Percentiles rank a stretch among this genome's conserved stretches.
Evolutionary conservation across 2,797 vertebrate genomes (phyloP).

Genomic region (Dryobates pubescens): DNA sequence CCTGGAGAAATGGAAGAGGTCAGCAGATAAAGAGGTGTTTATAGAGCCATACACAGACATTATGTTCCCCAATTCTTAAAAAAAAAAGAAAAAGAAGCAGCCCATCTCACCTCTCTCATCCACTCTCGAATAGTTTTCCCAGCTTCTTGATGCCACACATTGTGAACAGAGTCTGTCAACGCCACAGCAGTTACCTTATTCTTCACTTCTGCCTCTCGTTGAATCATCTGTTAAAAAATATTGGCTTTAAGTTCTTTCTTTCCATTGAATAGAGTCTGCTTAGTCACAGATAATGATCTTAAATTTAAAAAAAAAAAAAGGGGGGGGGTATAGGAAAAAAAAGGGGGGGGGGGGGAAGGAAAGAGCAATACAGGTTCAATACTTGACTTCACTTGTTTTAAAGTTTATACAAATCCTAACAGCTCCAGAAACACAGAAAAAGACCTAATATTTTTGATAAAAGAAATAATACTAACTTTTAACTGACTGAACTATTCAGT

Average conservation of each 20-base stretch:
- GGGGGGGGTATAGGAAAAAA: too few relatives aligned
- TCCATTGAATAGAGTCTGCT: constrained; percentile 48
- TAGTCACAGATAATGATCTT: constrained; percentile 68
- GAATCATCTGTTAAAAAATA: constrained; percentile 90
- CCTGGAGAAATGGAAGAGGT: background rate
- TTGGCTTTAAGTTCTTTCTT: constrained; percentile 50
- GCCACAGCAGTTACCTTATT: constrained; percentile 92
- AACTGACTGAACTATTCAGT: constrained; percentile 67
- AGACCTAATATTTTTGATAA: constrained; percentile 53
- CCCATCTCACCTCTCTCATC: constrained; percentile 91
- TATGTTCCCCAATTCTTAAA: background rate
- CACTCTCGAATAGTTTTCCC: constrained; percentile 93
- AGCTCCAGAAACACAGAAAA: constrained; percentile 62
- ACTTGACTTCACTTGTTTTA: constrained; percentile 60
- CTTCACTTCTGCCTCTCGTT: constrained; percentile 92
- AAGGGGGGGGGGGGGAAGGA: background rate
- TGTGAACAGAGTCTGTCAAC: constrained; percentile 96
- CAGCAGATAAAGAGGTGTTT: constrained; percentile 22
- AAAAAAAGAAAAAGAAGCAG: background rate
- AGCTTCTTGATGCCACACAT: constrained; percentile 96
- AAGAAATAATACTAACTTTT: constrained; percentile 72
- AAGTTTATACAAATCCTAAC: constrained; percentile 52
- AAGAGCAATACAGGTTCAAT: constrained; percentile 45
- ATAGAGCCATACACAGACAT: background rate
- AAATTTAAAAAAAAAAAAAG: constrained; percentile 32